phyloP scores from a whole-genome alignment of 1,140 invertebrate genomes.

The Zaprionus kolodkinae region DNA sequence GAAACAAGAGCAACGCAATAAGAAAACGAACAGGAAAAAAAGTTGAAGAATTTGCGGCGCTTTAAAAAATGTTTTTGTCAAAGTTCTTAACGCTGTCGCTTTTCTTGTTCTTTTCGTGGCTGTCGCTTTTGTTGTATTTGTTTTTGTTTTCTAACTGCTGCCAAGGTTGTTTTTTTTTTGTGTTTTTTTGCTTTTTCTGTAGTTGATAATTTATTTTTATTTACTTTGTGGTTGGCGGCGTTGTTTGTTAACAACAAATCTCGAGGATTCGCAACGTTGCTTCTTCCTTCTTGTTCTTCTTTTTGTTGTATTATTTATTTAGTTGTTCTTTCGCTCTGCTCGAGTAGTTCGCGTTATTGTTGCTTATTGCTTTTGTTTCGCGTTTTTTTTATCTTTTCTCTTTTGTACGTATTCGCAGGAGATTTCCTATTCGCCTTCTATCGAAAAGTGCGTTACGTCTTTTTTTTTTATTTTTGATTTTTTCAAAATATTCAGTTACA shows the following conservation, averaged over 20 bases:
- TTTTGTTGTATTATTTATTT: not conserved
- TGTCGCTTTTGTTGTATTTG: constrained; percentile 7
- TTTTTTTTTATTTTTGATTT: not conserved
- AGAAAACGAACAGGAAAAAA: constrained; percentile 21
- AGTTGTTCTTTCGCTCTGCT: not conserved
- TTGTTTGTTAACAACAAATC: constrained; percentile 28
- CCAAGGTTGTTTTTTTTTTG: constrained; percentile 39
- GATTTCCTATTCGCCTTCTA: not conserved
- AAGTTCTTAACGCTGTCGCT: constrained; percentile 13
- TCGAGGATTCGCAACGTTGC: constrained; percentile 13
- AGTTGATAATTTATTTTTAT: constrained; percentile 49
- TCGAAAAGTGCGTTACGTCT: no score
- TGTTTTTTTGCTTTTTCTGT: constrained; percentile 17
- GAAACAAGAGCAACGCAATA: constrained; percentile 1
- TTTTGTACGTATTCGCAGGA: not conserved
- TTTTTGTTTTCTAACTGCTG: constrained; percentile 41
- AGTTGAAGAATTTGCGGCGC: constrained; percentile 27
- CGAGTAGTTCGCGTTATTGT: constrained; percentile 7
- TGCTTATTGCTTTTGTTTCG: constrained; percentile 23
- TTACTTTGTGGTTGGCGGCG: constrained; percentile 28
- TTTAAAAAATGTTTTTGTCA: constrained; percentile 29
- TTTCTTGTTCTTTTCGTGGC: constrained; percentile 8
- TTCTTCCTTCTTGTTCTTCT: constrained; percentile 4
- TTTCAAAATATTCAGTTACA: constrained; percentile 33
- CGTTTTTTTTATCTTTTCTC: not conserved